phyloP scores from a whole-genome alignment of 2,888 invertebrate species.

The Yponomeuta evonymella region DNA sequence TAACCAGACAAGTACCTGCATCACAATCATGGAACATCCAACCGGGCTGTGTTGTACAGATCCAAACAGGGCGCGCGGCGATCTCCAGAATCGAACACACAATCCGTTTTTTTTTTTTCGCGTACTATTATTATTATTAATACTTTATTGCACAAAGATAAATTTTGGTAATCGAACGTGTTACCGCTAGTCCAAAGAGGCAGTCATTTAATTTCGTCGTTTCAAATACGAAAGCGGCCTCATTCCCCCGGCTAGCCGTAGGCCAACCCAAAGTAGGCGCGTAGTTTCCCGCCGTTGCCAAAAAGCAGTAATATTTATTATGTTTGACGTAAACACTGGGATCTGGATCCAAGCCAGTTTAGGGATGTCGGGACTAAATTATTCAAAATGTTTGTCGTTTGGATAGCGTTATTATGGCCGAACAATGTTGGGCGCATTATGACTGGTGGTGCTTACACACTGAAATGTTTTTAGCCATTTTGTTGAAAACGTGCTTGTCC shows the following conservation, averaged over 20 bases:
- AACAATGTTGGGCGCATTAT: neutral
- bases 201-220: neutral
- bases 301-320: constrained; percentile 52
- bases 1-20: no score
- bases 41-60: no score
- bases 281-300: constrained; percentile 39
- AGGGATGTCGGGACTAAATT: neutral
- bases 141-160: no score
- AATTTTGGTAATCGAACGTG: no score
- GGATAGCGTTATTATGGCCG: neutral
- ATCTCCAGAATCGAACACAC: no score
- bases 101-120: no score
- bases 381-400: neutral
- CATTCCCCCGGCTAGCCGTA: neutral
- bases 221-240: neutral
- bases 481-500: neutral
- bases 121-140: no score
- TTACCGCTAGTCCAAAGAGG: no score
- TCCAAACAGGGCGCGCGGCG: no score
- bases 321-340: constrained; percentile 43
- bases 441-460: neutral
- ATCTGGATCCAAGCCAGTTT: constrained; percentile 48
- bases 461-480: neutral
- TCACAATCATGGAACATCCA: no score
- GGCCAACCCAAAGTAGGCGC: constrained; percentile 10